A percentile compares a stretch with the other conserved stretches of the same genome.
Conservation (phyloP, 1,140 invertebrate species). For the Pseudomyrmex dendroicus region DNA sequence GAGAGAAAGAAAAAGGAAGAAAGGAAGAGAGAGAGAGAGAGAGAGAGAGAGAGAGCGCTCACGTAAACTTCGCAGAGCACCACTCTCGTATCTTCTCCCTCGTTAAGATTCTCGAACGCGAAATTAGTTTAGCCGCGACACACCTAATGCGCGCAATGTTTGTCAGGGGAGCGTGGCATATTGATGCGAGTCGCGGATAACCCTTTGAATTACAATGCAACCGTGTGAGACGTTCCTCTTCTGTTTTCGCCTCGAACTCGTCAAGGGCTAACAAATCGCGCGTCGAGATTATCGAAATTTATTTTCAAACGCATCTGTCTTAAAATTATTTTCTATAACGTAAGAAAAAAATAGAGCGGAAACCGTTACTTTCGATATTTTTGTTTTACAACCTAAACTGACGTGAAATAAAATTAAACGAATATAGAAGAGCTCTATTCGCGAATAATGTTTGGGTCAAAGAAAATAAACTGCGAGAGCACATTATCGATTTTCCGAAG, state of each 20-base stretch:
- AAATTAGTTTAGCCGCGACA: slow-evolving; percentile 35
- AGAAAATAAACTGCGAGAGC: slow-evolving; percentile 17
- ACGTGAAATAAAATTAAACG: background rate
- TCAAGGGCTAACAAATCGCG: background rate
- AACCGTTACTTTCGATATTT: too few species aligned
- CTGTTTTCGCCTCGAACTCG: slow-evolving; percentile 10
- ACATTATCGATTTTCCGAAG: slow-evolving; percentile 25
- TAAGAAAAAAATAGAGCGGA: background rate
- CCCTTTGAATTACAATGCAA: slow-evolving; percentile 16
- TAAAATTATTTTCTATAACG: background rate
- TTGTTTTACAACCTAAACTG: background rate
- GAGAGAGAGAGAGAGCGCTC: background rate
- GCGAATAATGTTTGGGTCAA: background rate
- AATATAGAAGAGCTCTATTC: too few species aligned
- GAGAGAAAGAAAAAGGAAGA: background rate
- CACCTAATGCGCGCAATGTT: slow-evolving; percentile 41
- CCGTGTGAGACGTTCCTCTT: background rate
- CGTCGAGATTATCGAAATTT: background rate
- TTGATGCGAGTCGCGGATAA: slow-evolving; percentile 37
- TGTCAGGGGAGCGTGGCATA: slow-evolving; percentile 25
- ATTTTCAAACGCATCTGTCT: background rate
- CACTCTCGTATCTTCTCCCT: background rate
- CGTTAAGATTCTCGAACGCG: slow-evolving; percentile 50
- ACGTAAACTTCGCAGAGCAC: too few species aligned
- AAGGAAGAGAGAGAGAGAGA: background rate